Evolutionary conservation across 2,888 invertebrate genomes (phyloP).

Genomic region (Drosophila siamana): DNA sequence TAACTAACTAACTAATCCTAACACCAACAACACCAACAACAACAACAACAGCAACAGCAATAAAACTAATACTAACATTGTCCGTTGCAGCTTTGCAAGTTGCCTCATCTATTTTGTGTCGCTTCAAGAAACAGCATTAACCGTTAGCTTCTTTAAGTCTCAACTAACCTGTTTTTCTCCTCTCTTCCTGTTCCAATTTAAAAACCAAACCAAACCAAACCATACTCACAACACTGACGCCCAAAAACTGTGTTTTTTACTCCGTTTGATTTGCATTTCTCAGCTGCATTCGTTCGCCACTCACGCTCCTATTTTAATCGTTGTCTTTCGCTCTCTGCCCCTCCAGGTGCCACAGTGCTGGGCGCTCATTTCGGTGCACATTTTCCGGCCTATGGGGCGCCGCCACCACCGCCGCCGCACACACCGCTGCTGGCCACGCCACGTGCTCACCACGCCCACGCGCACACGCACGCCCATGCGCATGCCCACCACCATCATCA

Average conservation of each 20-base stretch:
- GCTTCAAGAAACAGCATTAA: slow-evolving; percentile 35
- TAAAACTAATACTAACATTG: slow-evolving; percentile 15
- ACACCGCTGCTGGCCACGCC: slow-evolving; percentile 83
- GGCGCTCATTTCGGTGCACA: slow-evolving; percentile 85
- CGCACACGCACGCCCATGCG: slow-evolving; percentile 86
- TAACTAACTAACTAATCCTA: slow-evolving; percentile 52
- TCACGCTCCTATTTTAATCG: not conserved
- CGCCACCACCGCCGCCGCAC: slow-evolving; percentile 84
- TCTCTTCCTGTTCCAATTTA: not conserved
- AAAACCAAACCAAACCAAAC: slow-evolving; percentile 5
- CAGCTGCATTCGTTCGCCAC: not conserved
- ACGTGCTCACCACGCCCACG: slow-evolving; percentile 84
- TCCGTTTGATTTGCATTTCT: not conserved
- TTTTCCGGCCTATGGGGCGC: slow-evolving; percentile 84
- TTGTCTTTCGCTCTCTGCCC: not conserved
- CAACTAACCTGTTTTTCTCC: slow-evolving; percentile 37
- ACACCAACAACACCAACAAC: slow-evolving; percentile 40
- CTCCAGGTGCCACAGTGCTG: slow-evolving; percentile 88
- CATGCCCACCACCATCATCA: slow-evolving; percentile 86
- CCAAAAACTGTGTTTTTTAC: slow-evolving; percentile 25
- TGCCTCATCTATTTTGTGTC: slow-evolving; percentile 33
- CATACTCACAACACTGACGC: slow-evolving; percentile 74
- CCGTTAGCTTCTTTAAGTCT: slow-evolving; percentile 43
- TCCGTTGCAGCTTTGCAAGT: slow-evolving; percentile 24
- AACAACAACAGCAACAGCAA: slow-evolving; percentile 18